A percentile compares a stretch with the other conserved stretches of the same genome.
Evolutionary conservation across 2,888 invertebrate species (phyloP).

Genomic region (Cacoxenus indagator): DNA sequence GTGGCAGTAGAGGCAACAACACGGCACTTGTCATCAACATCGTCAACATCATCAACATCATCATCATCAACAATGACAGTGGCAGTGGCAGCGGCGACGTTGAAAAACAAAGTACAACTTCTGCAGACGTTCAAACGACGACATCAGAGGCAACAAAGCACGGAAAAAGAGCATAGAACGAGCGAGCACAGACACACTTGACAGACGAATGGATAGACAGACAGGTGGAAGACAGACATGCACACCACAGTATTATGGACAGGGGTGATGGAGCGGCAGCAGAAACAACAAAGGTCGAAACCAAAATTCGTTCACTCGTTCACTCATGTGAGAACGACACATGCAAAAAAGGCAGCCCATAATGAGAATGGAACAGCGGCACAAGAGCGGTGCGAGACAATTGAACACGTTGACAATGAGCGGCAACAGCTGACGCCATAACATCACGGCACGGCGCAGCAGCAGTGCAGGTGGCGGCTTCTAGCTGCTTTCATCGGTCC

Average conservation of each 20-base stretch:
- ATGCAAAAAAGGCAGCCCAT: conserved; percentile 59
- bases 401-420: conserved; percentile 13
- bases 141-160: conserved; percentile 15
- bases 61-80: conserved; percentile 21
- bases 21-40: conserved; percentile 27
- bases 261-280: background rate
- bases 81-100: conserved; percentile 42
- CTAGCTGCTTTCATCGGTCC: conserved; percentile 28
- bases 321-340: conserved; percentile 36
- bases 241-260: background rate
- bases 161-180: background rate
- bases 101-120: conserved; percentile 27
- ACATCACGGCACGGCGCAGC: background rate
- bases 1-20: conserved; percentile 51
- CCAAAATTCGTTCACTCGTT: background rate
- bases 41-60: conserved; percentile 15
- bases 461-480: background rate
- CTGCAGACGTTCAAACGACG: conserved; percentile 40
- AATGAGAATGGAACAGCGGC: too few relatives aligned
- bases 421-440: background rate
- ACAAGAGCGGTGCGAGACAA: background rate
- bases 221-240: background rate
- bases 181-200: conserved; percentile 18
- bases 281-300: conserved; percentile 1
- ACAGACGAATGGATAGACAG: conserved; percentile 12